These are phyloP conservation scores for Ametastegia equiseti DNA, from an alignment of 2,888 invertebrate species.

Conservation along the genomic window DNA sequence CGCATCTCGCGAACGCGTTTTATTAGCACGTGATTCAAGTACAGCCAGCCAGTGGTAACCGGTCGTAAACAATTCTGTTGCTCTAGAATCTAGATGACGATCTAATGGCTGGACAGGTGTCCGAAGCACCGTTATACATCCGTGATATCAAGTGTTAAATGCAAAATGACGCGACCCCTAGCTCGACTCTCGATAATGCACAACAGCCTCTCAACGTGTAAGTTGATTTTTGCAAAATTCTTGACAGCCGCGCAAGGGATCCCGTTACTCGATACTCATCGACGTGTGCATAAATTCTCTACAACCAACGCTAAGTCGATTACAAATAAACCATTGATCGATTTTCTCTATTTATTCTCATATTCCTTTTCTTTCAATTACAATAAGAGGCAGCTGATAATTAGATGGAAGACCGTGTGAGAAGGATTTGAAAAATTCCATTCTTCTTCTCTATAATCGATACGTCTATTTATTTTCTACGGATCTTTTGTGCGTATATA, in stretches of 20 bases:
- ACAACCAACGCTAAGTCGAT: background rate
- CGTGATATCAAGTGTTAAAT: conserved; percentile 17
- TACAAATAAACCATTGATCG: conserved; percentile 11
- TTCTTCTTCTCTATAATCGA: background rate
- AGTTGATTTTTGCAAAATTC: background rate
- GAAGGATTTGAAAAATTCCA: background rate
- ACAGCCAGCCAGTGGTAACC: conserved; percentile 7
- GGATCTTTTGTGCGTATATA: background rate
- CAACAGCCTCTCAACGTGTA: background rate
- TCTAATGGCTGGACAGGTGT: conserved; percentile 42
- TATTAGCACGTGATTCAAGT: conserved; percentile 13
- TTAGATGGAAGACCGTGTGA: background rate
- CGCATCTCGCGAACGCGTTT: background rate
- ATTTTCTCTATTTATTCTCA: background rate
- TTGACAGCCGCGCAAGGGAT: conserved; percentile 3
- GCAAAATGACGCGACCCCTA: conserved; percentile 22
- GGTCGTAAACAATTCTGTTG: conserved; percentile 40
- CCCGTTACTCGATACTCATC: conserved; percentile 1
- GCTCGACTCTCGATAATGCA: background rate
- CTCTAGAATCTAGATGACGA: conserved; percentile 39
- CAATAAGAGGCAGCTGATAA: no score
- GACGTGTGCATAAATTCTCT: background rate
- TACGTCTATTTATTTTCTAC: conserved; percentile 10
- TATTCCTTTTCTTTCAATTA: background rate
- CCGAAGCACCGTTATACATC: conserved; percentile 24